Percentiles rank a stretch among this genome's conserved stretches.
phyloP scores from a whole-genome alignment of 35 echinoderm and acorn worm genomes.

The Hemicentrotus pulcherrimus region DNA sequence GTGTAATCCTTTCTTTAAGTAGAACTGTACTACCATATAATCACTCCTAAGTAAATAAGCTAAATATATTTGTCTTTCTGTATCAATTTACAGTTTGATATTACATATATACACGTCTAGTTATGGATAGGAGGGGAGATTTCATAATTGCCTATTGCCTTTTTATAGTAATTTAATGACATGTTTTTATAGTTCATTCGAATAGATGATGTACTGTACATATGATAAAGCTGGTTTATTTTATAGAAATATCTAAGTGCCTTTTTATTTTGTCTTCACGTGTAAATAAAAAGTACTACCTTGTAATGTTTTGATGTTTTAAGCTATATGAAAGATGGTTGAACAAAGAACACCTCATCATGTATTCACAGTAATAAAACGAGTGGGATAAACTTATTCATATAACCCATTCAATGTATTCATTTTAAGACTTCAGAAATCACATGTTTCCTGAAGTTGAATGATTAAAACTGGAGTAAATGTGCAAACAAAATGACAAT shows the following conservation, averaged over 20 bases:
- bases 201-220: slow-evolving; percentile 37
- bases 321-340: background rate
- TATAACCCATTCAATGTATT: too few relatives aligned
- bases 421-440: too few relatives aligned
- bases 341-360: background rate
- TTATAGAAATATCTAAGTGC: slow-evolving; percentile 56
- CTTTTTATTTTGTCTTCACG: slow-evolving; percentile 15
- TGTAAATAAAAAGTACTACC: slow-evolving; percentile 31
- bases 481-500: background rate
- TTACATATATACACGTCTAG: background rate
- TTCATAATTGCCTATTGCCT: background rate
- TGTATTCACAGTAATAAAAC: background rate
- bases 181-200: background rate
- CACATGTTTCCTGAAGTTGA: too few relatives aligned
- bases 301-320: background rate
- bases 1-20: background rate
- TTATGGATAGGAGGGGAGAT: background rate
- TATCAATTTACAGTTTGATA: background rate
- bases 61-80: slow-evolving; percentile 9
- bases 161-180: slow-evolving; percentile 34
- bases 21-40: background rate
- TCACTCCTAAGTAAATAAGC: background rate
- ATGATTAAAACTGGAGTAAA: background rate
- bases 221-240: slow-evolving; percentile 52
- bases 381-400: background rate